Base-by-base conservation (phyloP, 2,797 vertebrate genomes). In the Sternotherus odoratus region DNA sequence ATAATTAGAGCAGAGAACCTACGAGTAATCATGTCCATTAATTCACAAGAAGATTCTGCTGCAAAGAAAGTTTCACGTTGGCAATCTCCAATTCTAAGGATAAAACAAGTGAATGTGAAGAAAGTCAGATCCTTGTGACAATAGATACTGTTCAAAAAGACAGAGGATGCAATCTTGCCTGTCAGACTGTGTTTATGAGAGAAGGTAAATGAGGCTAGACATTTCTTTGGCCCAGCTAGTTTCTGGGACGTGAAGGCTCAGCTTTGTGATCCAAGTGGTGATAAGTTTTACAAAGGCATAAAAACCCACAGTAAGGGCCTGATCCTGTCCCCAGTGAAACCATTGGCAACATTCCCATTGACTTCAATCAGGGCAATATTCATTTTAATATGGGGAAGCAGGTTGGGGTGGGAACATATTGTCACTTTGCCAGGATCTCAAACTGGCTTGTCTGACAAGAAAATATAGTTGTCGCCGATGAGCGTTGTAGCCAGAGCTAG, bases 1-100 rank as follows among this genome's bases (percentile, higher is more conserved):
- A 87, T 75, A 66, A 89, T 82, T 93, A 88, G 63, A 92, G 89
- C 91, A 88, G 79, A 77, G 87, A 95, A 89, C n/a, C 36, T 33
- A 8, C 26, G 78, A 91, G 89, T 82, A 79, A 89, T 79, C 89
- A 90, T 49, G 1, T 53, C n/a, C 77, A 30, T 78, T 87, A 94
- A 88, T 92, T 95, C 77, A 11, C 79, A 43, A 92, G 95, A 97
- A 96, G 95, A 86, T 78, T 96, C 92, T 48, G 1, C 88, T 86
- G 87, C 93, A 69, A 88, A 88, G 85, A 89, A 92, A 80, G 85
- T 11, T 72, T 28, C 51, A 1, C 54, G 74, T 83, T 91, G 43
- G 30, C 82, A 90, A 91, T 97, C 85, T 74, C 83, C 46, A 2
- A 51, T 2, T 87, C 74, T 78, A 89, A 33, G 36, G 88, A 90